Evolutionary conservation across 2,797 vertebrate species (phyloP).

Genomic region (Pyrocephalus nanus): DNA sequence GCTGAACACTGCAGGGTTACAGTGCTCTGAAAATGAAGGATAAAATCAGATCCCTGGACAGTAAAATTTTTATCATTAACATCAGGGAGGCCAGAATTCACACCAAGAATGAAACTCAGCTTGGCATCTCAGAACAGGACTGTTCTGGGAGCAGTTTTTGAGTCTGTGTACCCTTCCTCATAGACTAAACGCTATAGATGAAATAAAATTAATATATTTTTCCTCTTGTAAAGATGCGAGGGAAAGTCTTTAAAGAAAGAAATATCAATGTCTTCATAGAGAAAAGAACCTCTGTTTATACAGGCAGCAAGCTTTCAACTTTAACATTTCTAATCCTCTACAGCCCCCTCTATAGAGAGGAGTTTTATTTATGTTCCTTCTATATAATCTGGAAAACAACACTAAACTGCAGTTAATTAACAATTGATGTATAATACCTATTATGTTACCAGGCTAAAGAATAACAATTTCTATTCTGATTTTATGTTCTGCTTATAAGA

Average conservation of each 20-base stretch:
- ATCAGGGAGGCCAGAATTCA: neutral
- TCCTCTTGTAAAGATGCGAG: neutral
- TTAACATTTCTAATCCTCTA: neutral
- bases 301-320: neutral
- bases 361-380: neutral
- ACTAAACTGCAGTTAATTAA: neutral
- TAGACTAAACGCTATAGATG: neutral
- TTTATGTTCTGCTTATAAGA: neutral
- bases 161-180: neutral
- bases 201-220: neutral
- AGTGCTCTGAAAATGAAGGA: neutral
- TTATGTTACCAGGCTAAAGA: neutral
- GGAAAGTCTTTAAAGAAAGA: neutral
- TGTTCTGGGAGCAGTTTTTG: neutral
- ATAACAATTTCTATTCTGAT: neutral
- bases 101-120: neutral
- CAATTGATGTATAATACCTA: accelerated
- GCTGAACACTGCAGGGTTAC: neutral
- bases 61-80: neutral
- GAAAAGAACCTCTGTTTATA: neutral
- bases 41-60: neutral
- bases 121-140: neutral
- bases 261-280: neutral
- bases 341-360: neutral
- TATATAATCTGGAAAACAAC: neutral